phyloP scores from a whole-genome alignment of 2,113 vertebrate species.

The Macheiramphus alcinus region DNA sequence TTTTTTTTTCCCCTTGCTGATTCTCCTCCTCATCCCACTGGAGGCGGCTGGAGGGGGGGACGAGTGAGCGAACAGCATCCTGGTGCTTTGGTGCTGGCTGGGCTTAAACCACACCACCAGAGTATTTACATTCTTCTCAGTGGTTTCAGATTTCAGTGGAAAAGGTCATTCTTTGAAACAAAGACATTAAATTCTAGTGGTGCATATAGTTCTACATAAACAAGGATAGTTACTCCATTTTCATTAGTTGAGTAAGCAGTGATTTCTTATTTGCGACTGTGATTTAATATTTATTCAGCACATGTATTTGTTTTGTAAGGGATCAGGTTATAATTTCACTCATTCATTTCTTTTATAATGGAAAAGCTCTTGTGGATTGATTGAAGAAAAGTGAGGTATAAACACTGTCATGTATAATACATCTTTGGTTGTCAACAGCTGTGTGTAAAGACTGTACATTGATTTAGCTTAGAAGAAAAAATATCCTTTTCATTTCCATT shows the following conservation, averaged over 20 bases:
- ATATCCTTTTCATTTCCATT: not conserved
- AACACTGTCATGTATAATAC: not conserved
- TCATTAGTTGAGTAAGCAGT: not conserved
- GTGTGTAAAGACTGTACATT: not conserved
- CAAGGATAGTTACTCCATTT: not conserved
- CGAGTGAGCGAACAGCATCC: too few species aligned
- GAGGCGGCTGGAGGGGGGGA: too few species aligned
- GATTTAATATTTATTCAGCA: conserved; percentile 5
- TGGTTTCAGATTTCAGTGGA: not conserved
- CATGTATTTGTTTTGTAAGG: not conserved
- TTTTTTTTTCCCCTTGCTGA: too few species aligned
- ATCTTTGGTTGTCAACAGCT: not conserved
- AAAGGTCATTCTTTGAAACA: not conserved
- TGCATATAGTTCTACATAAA: not conserved
- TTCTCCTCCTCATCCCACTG: too few species aligned
- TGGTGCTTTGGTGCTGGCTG: too few species aligned
- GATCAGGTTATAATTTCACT: not conserved
- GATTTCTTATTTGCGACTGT: not conserved
- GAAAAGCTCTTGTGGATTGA: not conserved
- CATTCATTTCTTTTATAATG: not conserved
- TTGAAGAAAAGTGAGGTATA: not conserved
- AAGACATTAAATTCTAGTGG: not conserved
- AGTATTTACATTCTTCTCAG: not conserved
- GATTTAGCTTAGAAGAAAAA: not conserved
- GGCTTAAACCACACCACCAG: too few species aligned